A percentile compares a stretch with the other conserved stretches of the same genome.
These are phyloP conservation scores for Venusia cambrica DNA, from an alignment of 2,888 invertebrate species.

Conservation along the genomic window DNA sequence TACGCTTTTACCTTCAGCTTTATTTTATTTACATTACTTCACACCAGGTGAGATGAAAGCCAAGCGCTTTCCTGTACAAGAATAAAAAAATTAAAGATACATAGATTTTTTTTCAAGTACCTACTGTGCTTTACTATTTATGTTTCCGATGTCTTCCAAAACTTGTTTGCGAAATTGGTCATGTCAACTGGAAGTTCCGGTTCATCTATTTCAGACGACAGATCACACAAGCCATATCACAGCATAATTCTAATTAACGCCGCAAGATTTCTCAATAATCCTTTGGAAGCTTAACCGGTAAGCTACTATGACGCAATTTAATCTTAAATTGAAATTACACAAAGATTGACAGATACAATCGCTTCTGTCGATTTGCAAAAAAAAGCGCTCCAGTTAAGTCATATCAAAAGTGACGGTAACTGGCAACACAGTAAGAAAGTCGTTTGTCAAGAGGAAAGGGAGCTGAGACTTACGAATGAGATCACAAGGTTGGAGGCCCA, in stretches of 20 bases:
- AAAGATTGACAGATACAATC: slow-evolving; percentile 53
- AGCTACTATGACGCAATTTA: slow-evolving; percentile 35
- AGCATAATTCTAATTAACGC: slow-evolving; percentile 28
- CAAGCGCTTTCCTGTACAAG: too few species aligned
- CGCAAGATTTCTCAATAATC: slow-evolving; percentile 48
- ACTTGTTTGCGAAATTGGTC: too few species aligned
- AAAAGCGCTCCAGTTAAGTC: slow-evolving; percentile 58
- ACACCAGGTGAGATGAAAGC: too few species aligned
- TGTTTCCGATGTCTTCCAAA: too few species aligned
- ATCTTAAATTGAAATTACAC: slow-evolving; percentile 42
- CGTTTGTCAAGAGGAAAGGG: slow-evolving; percentile 29
- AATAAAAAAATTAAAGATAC: too few species aligned
- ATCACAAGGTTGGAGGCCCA: slow-evolving; percentile 39
- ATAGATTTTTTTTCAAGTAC: too few species aligned
- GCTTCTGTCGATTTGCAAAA: slow-evolving; percentile 43
- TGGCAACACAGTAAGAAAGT: slow-evolving; percentile 45
- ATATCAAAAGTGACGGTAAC: slow-evolving; percentile 53
- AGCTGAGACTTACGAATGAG: slow-evolving; percentile 17
- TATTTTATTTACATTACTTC: too few species aligned
- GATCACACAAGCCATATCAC: slow-evolving; percentile 6
- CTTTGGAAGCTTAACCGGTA: slow-evolving; percentile 36
- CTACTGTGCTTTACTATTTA: too few species aligned
- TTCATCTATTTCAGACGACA: not conserved
- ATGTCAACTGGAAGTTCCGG: too few species aligned
- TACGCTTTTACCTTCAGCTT: too few species aligned